Evolutionary conservation across 2,888 invertebrate genomes (phyloP).

Genomic region (Parnassius mnemosyne): DNA sequence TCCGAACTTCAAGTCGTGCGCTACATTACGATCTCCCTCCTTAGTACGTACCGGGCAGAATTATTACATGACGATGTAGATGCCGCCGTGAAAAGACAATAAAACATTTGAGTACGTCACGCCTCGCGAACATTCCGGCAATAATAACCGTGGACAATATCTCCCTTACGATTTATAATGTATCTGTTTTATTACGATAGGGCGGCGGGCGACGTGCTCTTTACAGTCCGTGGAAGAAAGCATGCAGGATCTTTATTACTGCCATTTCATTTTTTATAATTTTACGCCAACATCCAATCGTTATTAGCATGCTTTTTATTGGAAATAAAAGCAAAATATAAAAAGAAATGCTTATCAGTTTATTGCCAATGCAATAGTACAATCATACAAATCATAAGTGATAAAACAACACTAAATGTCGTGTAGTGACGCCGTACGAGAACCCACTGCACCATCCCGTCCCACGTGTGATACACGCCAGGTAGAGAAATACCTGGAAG

Average conservation of each 20-base stretch:
- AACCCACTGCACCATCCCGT: too few species aligned
- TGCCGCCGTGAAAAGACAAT: constrained; percentile 66
- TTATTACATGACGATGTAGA: constrained; percentile 63
- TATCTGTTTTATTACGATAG: constrained; percentile 51
- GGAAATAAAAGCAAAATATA: neutral
- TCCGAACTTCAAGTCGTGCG: constrained; percentile 2
- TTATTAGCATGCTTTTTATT: neutral
- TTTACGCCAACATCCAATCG: constrained; percentile 18
- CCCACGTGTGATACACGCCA: too few species aligned
- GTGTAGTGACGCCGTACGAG: too few species aligned
- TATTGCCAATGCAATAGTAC: too few species aligned
- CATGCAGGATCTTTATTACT: constrained; percentile 23
- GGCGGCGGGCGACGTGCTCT: constrained; percentile 35
- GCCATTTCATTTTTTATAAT: constrained; percentile 26
- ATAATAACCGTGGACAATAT: constrained; percentile 61
- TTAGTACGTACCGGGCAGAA: constrained; percentile 32
- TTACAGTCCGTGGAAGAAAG: constrained; percentile 17
- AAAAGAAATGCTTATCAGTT: too few species aligned
- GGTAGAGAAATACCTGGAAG: too few species aligned
- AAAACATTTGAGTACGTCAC: constrained; percentile 71
- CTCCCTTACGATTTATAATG: constrained; percentile 71
- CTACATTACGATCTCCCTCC: constrained; percentile 3
- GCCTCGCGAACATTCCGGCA: constrained; percentile 57
- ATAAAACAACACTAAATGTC: too few species aligned
- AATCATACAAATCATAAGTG: too few species aligned